Evolutionary conservation across 1,140 invertebrate species (phyloP).

Genomic region (Berghia stephanieae): DNA sequence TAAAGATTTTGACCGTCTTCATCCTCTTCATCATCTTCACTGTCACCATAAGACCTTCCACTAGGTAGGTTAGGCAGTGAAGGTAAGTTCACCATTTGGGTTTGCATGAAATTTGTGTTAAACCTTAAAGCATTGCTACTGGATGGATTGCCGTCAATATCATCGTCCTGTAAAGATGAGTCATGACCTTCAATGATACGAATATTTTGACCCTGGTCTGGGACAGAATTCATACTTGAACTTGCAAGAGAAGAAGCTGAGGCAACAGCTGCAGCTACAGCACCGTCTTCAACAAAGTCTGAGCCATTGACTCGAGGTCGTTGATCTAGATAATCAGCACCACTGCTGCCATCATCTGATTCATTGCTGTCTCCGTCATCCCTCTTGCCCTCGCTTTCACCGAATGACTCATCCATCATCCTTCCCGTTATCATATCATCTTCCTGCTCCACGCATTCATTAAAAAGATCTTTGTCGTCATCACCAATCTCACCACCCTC

Average conservation of each 20-base stretch:
- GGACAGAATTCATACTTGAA: neutral
- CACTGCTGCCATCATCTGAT: neutral
- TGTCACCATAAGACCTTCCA: neutral
- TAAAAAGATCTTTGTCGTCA: neutral
- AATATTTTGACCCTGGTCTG: constrained; percentile 32
- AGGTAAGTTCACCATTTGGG: constrained; percentile 33
- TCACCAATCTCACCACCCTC: constrained; percentile 19
- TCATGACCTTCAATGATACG: constrained; percentile 45
- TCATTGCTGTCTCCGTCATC: neutral
- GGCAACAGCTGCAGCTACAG: neutral
- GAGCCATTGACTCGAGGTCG: constrained; percentile 33
- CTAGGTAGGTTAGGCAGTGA: neutral
- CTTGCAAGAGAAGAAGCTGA: neutral
- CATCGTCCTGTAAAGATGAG: constrained; percentile 29
- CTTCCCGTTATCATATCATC: neutral
- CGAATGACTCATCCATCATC: neutral
- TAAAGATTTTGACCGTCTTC: constrained; percentile 33
- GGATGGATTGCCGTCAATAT: too few relatives aligned
- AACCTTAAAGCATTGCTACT: constrained; percentile 10
- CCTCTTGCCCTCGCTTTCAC: neutral
- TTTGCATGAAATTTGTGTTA: constrained; percentile 28
- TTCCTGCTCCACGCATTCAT: neutral
- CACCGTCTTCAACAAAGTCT: constrained; percentile 5
- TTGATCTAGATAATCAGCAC: constrained; percentile 17
- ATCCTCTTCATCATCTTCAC: constrained; percentile 22